Percentiles rank a stretch among this genome's conserved stretches.
phyloP scores from a whole-genome alignment of 2,113 vertebrate species.

The Tyrannus savana region DNA sequence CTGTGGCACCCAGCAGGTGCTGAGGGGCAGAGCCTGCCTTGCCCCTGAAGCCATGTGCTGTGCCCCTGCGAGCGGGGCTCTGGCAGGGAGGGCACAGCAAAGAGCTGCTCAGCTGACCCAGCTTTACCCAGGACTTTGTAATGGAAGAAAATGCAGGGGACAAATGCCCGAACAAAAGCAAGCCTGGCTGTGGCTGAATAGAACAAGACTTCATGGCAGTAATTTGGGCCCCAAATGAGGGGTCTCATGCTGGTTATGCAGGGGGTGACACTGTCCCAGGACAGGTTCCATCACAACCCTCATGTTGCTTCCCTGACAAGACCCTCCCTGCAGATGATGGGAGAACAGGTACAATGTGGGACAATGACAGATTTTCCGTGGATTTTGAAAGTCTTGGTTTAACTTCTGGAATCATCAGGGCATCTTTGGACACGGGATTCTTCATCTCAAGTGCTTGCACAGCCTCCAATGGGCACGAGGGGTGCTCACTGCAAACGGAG shows the following conservation, averaged over 20 bases:
- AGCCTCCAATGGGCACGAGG: fast-evolving
- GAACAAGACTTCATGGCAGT: background rate
- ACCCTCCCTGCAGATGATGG: background rate
- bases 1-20: background rate
- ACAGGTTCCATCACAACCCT: background rate
- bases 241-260: fast-evolving
- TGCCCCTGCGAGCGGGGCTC: background rate
- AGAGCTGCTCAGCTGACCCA: background rate
- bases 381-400: background rate
- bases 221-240: background rate
- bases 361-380: background rate
- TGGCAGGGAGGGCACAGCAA: background rate
- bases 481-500: background rate
- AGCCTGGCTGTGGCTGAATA: background rate
- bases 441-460: background rate
- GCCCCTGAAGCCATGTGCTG: fast-evolving
- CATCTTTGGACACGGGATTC: background rate
- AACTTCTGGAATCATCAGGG: background rate
- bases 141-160: background rate
- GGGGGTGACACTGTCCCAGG: background rate
- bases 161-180: background rate
- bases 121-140: background rate
- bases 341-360: background rate
- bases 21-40: background rate
- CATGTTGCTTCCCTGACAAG: background rate